Percentiles rank a stretch among this genome's conserved stretches.
These are phyloP conservation scores for Danio rerio DNA, from an alignment of 2,113 vertebrate genomes.

Conservation along the genomic window GRCz12tu NC_133195.1:41683501-41684000, in stretches of 20 bases:
- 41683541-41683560: no score
- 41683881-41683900: no score
- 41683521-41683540: no score
- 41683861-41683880: no score
- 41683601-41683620: conserved; percentile 91
- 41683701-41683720: conserved; percentile 92
- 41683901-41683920: no score
- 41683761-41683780: conserved; percentile 97
- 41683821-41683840: not conserved
- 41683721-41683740: conserved; percentile 89
- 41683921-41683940: no score
- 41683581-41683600: conserved; percentile 1
- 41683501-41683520: no score
- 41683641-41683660: conserved; percentile 95
- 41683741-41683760: conserved; percentile 93
- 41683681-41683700: conserved; percentile 95
- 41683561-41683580: no score
- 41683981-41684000: no score
- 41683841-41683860: no score
- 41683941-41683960: not conserved
- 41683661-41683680: conserved; percentile 98
- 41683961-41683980: not conserved
- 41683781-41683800: conserved; percentile 92
- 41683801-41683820: conserved; percentile 97
- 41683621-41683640: conserved; percentile 97